Evolutionary conservation across 2,797 vertebrate genomes (phyloP).

Genomic region (Helicolenus hilgendorfi): DNA sequence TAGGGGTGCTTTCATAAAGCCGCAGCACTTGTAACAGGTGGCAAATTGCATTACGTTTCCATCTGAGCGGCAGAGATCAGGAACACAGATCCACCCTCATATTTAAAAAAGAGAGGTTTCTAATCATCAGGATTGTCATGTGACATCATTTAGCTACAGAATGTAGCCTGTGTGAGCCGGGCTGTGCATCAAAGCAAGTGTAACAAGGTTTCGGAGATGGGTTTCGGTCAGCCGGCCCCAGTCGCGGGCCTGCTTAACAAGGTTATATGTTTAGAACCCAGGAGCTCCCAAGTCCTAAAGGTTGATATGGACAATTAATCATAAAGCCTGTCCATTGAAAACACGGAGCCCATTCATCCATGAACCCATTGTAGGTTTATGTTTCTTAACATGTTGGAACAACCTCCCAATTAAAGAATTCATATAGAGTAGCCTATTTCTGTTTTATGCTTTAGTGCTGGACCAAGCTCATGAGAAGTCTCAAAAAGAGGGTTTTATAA

Average conservation of each 20-base stretch:
- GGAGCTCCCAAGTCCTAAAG: constrained; percentile 82
- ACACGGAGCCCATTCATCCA: constrained; percentile 60
- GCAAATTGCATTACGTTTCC: constrained; percentile 89
- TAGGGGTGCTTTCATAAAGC: constrained; percentile 88
- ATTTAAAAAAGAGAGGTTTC: constrained; percentile 88
- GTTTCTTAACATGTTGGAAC: constrained; percentile 44
- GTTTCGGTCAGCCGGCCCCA: constrained; percentile 84
- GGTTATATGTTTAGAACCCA: constrained; percentile 85
- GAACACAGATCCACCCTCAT: constrained; percentile 84
- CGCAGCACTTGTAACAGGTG: constrained; percentile 90
- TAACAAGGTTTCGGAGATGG: constrained; percentile 90
- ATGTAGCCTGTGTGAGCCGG: constrained; percentile 82
- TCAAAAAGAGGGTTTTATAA: neutral
- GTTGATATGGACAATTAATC: constrained; percentile 84
- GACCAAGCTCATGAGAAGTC: neutral
- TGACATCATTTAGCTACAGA: constrained; percentile 88
- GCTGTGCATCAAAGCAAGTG: constrained; percentile 86
- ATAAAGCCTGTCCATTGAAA: constrained; percentile 74
- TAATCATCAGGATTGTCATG: constrained; percentile 90
- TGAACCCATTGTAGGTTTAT: constrained; percentile 49
- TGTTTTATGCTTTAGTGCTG: neutral
- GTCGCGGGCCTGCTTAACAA: constrained; percentile 83
- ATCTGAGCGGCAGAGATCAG: constrained; percentile 85
- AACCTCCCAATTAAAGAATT: constrained; percentile 36
- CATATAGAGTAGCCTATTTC: neutral